Percentiles rank a stretch among this genome's conserved stretches.
phyloP scores from a whole-genome alignment of 2,888 invertebrate species.

The Alitta virens region DNA sequence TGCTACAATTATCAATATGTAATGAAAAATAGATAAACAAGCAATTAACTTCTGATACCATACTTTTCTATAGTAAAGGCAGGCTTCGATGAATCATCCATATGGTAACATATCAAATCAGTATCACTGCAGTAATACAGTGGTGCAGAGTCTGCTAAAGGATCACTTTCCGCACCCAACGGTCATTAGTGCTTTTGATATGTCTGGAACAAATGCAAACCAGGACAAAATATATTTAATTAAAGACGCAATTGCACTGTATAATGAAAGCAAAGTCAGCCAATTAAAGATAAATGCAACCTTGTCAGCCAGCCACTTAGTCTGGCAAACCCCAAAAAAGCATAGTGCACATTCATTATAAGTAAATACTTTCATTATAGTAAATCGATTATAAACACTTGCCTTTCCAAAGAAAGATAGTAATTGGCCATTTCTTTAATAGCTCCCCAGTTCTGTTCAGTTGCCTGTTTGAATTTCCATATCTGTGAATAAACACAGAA shows the following conservation, averaged over 20 bases:
- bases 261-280: neutral
- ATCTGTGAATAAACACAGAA: too few relatives aligned
- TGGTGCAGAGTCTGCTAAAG: slow-evolving; percentile 47
- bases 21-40: too few relatives aligned
- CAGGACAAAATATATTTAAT: neutral
- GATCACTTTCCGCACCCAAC: slow-evolving; percentile 54
- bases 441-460: slow-evolving; percentile 41
- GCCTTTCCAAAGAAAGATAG: slow-evolving; percentile 41
- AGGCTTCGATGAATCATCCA: slow-evolving; percentile 41
- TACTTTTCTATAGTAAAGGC: slow-evolving; percentile 47
- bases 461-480: slow-evolving; percentile 49
- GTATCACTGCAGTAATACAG: slow-evolving; percentile 55
- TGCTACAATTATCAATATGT: too few relatives aligned
- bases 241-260: neutral
- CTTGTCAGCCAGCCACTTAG: too few relatives aligned
- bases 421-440: slow-evolving; percentile 52
- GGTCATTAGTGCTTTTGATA: slow-evolving; percentile 49
- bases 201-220: slow-evolving; percentile 33
- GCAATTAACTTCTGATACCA: neutral
- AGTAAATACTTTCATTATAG: too few relatives aligned
- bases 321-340: too few relatives aligned
- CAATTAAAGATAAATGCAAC: too few relatives aligned
- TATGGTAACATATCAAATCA: slow-evolving; percentile 50
- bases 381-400: neutral
- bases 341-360: too few relatives aligned